Evolutionary conservation across 1,140 invertebrate genomes (phyloP).

Genomic region (Aphelinus certus): DNA sequence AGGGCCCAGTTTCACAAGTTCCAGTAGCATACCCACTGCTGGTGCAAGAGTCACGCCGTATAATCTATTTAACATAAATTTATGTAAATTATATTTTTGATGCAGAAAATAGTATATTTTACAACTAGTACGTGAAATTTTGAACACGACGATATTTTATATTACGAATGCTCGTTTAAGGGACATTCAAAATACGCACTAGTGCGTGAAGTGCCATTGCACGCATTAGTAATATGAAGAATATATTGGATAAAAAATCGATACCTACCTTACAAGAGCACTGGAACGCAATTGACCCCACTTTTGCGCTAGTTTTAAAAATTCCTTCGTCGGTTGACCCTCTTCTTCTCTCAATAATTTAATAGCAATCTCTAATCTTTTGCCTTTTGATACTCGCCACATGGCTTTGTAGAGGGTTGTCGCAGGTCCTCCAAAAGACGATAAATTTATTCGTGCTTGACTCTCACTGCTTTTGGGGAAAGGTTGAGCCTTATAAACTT

Average conservation of each 20-base stretch:
- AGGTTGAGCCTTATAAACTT: slow-evolving; percentile 59
- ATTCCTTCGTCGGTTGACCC: slow-evolving; percentile 70
- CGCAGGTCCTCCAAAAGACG: slow-evolving; percentile 43
- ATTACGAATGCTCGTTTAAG: too few species aligned
- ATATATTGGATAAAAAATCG: background rate
- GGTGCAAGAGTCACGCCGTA: slow-evolving; percentile 80
- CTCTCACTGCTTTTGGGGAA: slow-evolving; percentile 51
- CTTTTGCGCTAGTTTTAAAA: slow-evolving; percentile 77
- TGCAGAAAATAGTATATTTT: too few species aligned
- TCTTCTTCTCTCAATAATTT: slow-evolving; percentile 78
- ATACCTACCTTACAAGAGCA: slow-evolving; percentile 71
- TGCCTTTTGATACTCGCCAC: slow-evolving; percentile 71
- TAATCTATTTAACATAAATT: slow-evolving; percentile 57
- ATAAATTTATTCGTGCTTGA: slow-evolving; percentile 25
- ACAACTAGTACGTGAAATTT: too few species aligned
- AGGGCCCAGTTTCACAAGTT: slow-evolving; percentile 80
- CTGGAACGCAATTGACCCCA: slow-evolving; percentile 80
- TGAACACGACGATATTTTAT: too few species aligned
- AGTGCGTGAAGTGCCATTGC: background rate
- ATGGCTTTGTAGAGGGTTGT: slow-evolving; percentile 57
- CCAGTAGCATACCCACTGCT: slow-evolving; percentile 82
- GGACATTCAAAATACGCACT: too few species aligned
- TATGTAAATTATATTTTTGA: background rate
- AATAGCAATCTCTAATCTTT: slow-evolving; percentile 78
- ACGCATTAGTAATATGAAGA: too few species aligned